These are phyloP conservation scores for Austrolebias charrua DNA, from an alignment of 2,797 vertebrate genomes.

Conservation along the genomic window DNA sequence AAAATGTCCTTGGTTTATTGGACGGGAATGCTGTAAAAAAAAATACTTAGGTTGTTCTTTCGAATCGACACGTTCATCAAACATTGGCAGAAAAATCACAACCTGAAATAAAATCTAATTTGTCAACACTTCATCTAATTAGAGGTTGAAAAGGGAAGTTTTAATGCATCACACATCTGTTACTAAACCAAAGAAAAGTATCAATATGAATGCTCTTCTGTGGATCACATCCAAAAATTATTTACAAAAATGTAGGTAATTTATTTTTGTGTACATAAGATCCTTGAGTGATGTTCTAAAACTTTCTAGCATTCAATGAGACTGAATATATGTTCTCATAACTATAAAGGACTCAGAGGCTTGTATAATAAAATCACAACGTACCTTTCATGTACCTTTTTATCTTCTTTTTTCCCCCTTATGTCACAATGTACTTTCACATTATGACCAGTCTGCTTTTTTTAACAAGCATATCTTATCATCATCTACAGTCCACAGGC, in stretches of 20 bases:
- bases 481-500: constrained; percentile 9
- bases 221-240: neutral
- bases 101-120: neutral
- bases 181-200: neutral
- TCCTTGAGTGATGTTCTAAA: neutral
- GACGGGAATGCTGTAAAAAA: neutral
- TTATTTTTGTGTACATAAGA: neutral
- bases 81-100: neutral
- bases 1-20: too few species aligned
- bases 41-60: neutral
- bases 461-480: constrained; percentile 8
- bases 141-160: neutral
- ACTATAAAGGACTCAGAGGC: neutral
- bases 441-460: neutral
- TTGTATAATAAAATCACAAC: neutral
- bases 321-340: neutral
- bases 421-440: neutral
- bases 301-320: too few species aligned
- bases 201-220: neutral
- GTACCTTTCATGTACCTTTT: neutral
- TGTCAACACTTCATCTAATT: neutral
- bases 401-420: neutral
- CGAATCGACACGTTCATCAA: too few species aligned
- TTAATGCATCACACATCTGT: neutral
- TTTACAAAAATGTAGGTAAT: neutral